Percentiles rank a stretch among this genome's conserved stretches.
Conservation (phyloP, 2,797 vertebrate genomes). For the Rhinoraja longicauda region DNA sequence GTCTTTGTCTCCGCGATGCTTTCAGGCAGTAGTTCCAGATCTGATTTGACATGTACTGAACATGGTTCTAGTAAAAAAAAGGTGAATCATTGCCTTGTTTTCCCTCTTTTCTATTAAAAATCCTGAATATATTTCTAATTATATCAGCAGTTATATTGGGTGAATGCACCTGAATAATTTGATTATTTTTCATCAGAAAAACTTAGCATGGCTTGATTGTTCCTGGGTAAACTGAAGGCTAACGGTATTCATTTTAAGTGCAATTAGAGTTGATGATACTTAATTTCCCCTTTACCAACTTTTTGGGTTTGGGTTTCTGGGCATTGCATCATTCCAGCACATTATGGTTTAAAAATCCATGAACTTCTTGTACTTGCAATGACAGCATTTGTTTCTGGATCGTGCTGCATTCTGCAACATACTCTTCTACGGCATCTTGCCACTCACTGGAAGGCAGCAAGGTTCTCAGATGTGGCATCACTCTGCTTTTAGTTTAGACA, state of each 20-base stretch:
- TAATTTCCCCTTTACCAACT: no score
- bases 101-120: not conserved
- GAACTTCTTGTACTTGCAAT: not conserved
- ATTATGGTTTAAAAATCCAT: not conserved
- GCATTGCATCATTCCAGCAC: not conserved
- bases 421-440: no score
- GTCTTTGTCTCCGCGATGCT: no score
- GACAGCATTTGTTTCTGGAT: not conserved
- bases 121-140: not conserved
- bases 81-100: not conserved
- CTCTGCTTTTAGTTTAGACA: no score
- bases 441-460: no score
- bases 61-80: constrained; percentile 12
- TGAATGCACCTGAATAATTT: not conserved
- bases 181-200: not conserved
- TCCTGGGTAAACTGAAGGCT: not conserved
- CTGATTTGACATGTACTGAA: not conserved
- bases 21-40: no score
- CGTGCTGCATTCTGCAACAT: not conserved
- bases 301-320: not conserved
- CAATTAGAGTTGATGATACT: not conserved
- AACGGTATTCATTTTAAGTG: not conserved
- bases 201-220: not conserved
- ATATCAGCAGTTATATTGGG: not conserved
- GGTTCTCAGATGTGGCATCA: no score